These are phyloP conservation scores for Botia almorhae DNA, from an alignment of 2,797 vertebrate species.

Conservation along the genomic window DNA sequence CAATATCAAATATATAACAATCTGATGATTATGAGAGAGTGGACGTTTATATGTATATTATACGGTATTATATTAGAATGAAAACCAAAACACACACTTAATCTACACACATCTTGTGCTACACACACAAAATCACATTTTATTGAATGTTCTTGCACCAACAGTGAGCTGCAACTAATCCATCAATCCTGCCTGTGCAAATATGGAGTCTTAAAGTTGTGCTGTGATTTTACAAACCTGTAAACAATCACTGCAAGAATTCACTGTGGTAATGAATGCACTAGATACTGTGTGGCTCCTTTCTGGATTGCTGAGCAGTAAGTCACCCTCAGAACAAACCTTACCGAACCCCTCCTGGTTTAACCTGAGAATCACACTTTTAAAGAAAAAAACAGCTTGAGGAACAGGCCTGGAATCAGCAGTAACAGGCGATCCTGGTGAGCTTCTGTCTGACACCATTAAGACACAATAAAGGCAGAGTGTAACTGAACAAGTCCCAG, in stretches of 20 bases:
- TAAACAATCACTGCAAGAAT: not conserved
- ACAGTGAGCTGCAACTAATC: no score
- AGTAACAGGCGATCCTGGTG: conserved; percentile 7
- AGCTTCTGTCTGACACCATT: conserved; percentile 30
- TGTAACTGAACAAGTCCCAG: conserved; percentile 30
- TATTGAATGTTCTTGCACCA: not conserved
- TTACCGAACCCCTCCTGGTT: not conserved
- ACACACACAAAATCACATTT: no score
- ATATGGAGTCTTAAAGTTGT: not conserved
- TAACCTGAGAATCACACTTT: not conserved
- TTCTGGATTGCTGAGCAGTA: not conserved
- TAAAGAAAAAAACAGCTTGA: not conserved
- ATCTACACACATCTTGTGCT: not conserved
- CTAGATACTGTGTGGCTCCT: not conserved
- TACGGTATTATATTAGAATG: no score
- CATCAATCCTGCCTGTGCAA: not conserved
- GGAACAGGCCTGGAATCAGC: not conserved
- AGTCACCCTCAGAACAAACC: not conserved
- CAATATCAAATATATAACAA: no score
- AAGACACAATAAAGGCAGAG: conserved; percentile 22
- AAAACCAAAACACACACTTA: not conserved
- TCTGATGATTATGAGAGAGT: no score
- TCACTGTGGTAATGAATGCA: not conserved
- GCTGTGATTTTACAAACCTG: not conserved
- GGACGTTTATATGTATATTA: no score